A percentile compares a stretch with the other conserved stretches of the same genome.
Conservation (phyloP, 2,888 invertebrate species). For the Lasioglossum morio region DNA sequence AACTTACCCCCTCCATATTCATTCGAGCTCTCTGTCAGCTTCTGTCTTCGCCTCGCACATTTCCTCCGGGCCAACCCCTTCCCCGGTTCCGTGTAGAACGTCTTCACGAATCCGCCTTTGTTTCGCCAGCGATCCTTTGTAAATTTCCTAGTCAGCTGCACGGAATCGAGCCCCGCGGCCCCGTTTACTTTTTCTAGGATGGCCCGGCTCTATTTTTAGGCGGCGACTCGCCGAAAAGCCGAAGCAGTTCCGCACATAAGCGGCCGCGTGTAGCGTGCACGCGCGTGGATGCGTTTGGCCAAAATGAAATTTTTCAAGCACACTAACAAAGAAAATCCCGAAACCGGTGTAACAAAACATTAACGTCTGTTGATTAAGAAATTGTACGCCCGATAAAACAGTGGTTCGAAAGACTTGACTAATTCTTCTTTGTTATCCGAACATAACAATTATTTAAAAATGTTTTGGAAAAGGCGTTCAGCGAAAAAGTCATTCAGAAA, state of each 20-base stretch:
- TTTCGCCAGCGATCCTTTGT: slow-evolving; percentile 76
- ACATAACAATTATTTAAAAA: too few species aligned
- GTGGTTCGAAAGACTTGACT: too few species aligned
- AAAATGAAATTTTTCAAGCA: background rate
- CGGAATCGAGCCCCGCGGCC: slow-evolving; percentile 69
- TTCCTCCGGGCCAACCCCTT: slow-evolving; percentile 20
- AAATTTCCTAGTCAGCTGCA: slow-evolving; percentile 80
- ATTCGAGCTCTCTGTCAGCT: slow-evolving; percentile 13
- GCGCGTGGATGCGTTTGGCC: slow-evolving; percentile 3
- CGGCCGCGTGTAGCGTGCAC: slow-evolving; percentile 19
- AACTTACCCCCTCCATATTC: background rate
- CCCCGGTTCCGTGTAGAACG: slow-evolving; percentile 46
- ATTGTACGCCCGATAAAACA: too few species aligned
- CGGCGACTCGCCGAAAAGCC: slow-evolving; percentile 68
- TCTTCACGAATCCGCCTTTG: slow-evolving; percentile 76
- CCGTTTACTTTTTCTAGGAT: slow-evolving; percentile 78
- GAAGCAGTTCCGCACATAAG: slow-evolving; percentile 59
- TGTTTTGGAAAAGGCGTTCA: too few species aligned
- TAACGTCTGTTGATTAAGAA: background rate
- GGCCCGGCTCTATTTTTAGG: slow-evolving; percentile 76
- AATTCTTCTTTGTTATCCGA: too few species aligned
- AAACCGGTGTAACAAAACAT: background rate
- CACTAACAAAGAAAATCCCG: too few species aligned
- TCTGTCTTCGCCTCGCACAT: slow-evolving; percentile 40
- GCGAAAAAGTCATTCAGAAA: too few species aligned